Conservation (phyloP, 2,888 invertebrate genomes). For the Phasia obesa region DNA sequence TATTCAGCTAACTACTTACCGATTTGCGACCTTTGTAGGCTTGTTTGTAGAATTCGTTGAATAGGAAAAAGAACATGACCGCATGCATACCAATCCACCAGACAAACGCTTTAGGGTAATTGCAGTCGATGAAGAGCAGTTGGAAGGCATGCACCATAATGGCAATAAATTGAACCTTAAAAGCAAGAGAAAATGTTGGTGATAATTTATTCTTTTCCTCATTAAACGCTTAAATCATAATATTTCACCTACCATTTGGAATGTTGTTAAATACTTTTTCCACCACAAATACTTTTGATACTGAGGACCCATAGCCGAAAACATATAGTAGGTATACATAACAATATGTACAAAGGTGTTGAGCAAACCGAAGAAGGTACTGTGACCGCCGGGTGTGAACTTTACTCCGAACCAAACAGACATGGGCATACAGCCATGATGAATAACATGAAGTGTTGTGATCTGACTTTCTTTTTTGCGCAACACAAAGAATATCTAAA, state of each 20-base stretch:
- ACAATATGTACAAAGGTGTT: conserved; percentile 98
- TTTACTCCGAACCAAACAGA: conserved; percentile 98
- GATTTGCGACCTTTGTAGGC: conserved; percentile 85
- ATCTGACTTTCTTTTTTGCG: conserved; percentile 97
- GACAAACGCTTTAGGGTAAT: conserved; percentile 96
- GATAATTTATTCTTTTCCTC: background rate
- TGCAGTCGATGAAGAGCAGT: conserved; percentile 94
- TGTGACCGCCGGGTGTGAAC: conserved; percentile 97
- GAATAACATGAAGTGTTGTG: conserved; percentile 96
- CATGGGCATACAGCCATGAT: conserved; percentile 98
- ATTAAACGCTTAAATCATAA: background rate
- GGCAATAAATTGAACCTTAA: conserved; percentile 92
- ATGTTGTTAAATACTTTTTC: conserved; percentile 95
- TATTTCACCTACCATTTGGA: conserved; percentile 90
- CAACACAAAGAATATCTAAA: conserved; percentile 95
- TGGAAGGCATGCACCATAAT: conserved; percentile 97
- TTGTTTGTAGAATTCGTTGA: conserved; percentile 96
- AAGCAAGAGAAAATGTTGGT: background rate
- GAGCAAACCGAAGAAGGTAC: conserved; percentile 96
- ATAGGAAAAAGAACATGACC: conserved; percentile 97
- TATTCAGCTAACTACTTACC: conserved; percentile 74
- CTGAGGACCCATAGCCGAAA: conserved; percentile 94
- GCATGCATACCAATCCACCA: conserved; percentile 99
- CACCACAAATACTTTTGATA: conserved; percentile 96
- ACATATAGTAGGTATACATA: conserved; percentile 97